Conservation (phyloP, 2,113 vertebrate genomes). For the Hassar affinis region DNA sequence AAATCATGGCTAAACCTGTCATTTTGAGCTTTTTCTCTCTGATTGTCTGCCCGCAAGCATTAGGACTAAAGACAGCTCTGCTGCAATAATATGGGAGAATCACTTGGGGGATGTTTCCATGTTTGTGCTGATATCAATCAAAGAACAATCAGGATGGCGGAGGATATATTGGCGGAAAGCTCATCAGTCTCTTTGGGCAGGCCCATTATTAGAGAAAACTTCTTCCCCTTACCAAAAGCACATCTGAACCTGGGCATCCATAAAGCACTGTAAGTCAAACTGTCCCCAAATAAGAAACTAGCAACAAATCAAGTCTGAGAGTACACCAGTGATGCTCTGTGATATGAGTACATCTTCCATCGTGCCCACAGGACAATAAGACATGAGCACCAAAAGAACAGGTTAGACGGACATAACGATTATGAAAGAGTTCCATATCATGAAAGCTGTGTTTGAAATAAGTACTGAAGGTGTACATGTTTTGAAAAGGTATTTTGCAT, state of each 20-base stretch:
- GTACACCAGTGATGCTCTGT: background rate
- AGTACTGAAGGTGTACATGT: background rate
- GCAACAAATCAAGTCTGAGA: background rate
- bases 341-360: background rate
- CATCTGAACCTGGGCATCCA: background rate
- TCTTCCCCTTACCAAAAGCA: background rate
- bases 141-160: conserved; percentile 47
- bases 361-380: background rate
- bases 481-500: background rate
- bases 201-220: conserved; percentile 24
- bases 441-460: background rate
- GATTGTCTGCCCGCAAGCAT: conserved; percentile 52
- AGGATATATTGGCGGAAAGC: conserved; percentile 14
- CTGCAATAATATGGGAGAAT: conserved; percentile 43
- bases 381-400: background rate
- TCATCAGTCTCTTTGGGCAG: conserved; percentile 31
- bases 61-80: conserved; percentile 50
- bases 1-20: conserved; percentile 57
- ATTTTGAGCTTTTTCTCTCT: conserved; percentile 56
- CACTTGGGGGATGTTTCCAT: conserved; percentile 31
- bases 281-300: background rate
- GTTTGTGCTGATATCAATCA: conserved; percentile 46
- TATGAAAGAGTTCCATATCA: background rate
- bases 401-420: background rate
- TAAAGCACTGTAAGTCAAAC: conserved; percentile 3